A percentile compares a stretch with the other conserved stretches of the same genome.
Conservation (phyloP, 2,797 vertebrate species). For the Coregonus sp. region DNA sequence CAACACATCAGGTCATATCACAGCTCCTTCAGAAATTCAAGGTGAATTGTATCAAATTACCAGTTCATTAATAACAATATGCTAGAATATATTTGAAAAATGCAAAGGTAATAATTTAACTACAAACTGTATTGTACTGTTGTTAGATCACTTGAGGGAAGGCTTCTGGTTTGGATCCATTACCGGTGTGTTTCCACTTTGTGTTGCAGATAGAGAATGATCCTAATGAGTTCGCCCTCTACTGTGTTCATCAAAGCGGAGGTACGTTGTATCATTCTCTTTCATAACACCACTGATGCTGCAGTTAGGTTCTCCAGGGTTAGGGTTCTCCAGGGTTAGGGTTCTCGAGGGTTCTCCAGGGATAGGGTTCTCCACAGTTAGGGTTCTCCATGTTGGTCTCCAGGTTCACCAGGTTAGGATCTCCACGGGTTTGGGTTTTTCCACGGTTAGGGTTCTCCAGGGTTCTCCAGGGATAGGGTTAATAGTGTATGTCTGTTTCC, state of each 20-base stretch:
- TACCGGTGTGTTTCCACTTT: background rate
- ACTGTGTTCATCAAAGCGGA: slow-evolving; percentile 79
- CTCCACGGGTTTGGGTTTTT: too few species aligned
- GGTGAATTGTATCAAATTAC: slow-evolving; percentile 62
- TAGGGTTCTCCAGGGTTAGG: too few species aligned
- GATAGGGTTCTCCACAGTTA: too few species aligned
- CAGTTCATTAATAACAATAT: background rate
- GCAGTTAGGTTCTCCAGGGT: too few species aligned
- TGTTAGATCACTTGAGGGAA: background rate
- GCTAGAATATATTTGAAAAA: too few species aligned
- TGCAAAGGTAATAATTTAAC: too few species aligned
- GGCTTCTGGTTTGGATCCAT: background rate
- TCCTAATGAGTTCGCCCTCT: slow-evolving; percentile 81
- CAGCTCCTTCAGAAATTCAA: slow-evolving; percentile 93
- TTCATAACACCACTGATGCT: background rate
- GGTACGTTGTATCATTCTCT: slow-evolving; percentile 65
- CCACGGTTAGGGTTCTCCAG: too few species aligned
- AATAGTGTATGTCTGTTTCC: background rate
- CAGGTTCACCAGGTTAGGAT: background rate
- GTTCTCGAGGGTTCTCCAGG: too few species aligned
- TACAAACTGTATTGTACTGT: background rate
- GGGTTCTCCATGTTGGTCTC: background rate
- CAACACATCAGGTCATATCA: slow-evolving; percentile 85
- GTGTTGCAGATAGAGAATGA: slow-evolving; percentile 80
- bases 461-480: background rate